Percentiles rank a stretch among this genome's conserved stretches.
These are phyloP conservation scores for Pseudomyrmex sp. DNA, from an alignment of 1,140 invertebrate species.

Conservation along the genomic window DNA sequence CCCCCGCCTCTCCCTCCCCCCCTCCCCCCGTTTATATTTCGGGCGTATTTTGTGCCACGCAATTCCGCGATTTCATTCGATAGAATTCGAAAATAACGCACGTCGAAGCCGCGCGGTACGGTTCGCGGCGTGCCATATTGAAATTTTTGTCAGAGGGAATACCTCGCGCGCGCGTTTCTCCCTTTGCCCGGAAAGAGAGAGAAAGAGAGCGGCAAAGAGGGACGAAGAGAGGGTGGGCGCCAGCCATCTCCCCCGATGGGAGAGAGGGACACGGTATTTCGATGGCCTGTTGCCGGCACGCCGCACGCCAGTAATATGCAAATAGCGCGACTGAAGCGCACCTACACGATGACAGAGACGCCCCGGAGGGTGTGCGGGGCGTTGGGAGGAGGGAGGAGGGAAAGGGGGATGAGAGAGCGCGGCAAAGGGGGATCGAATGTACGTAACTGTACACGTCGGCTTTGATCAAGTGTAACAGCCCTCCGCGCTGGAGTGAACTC, in stretches of 20 bases:
- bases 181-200: slow-evolving; percentile 63
- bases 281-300: slow-evolving; percentile 79
- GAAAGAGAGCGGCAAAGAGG: background rate
- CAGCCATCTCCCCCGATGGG: background rate
- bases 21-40: slow-evolving; percentile 39
- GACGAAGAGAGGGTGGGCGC: too few relatives aligned
- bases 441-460: slow-evolving; percentile 74
- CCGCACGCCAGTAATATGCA: slow-evolving; percentile 80
- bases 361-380: slow-evolving; percentile 42
- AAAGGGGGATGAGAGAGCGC: slow-evolving; percentile 14
- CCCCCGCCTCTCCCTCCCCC: too few relatives aligned
- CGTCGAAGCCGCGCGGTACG: slow-evolving; percentile 19
- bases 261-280: slow-evolving; percentile 70
- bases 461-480: slow-evolving; percentile 75
- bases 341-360: slow-evolving; percentile 76
- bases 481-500: slow-evolving; percentile 70
- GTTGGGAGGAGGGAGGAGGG: background rate
- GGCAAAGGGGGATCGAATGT: slow-evolving; percentile 66
- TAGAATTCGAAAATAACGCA: slow-evolving; percentile 55
- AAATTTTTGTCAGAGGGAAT: slow-evolving; percentile 80
- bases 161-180: slow-evolving; percentile 74
- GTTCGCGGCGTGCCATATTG: slow-evolving; percentile 71
- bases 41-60: slow-evolving; percentile 38
- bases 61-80: slow-evolving; percentile 59
- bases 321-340: slow-evolving; percentile 79